These are phyloP conservation scores for Odocoileus virginianus DNA, from an alignment of 2,113 vertebrate genomes.

Conservation along the genomic window DNA sequence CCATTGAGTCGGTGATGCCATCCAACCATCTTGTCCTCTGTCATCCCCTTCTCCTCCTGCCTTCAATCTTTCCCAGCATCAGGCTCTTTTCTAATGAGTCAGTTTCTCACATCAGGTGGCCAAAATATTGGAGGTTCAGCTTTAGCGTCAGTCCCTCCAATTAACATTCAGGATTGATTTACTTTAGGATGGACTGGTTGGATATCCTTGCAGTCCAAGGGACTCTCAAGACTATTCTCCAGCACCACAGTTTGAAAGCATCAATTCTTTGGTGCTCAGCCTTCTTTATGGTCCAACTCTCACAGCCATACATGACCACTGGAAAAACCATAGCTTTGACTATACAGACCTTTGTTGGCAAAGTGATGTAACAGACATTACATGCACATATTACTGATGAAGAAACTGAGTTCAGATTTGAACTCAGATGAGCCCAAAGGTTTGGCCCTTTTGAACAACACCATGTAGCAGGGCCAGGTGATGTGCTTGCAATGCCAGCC, in stretches of 20 bases:
- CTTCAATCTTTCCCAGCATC: background rate
- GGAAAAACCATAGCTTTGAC: background rate
- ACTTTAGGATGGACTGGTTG: background rate
- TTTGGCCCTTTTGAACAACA: background rate
- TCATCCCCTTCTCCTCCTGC: background rate
- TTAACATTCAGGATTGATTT: background rate
- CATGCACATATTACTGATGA: background rate
- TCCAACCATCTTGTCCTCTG: background rate
- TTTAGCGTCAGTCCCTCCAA: background rate
- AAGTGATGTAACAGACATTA: background rate
- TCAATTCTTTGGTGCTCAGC: background rate
- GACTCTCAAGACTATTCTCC: background rate
- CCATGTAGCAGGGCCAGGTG: background rate
- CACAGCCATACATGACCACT: background rate
- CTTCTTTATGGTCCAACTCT: background rate
- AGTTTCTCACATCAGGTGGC: background rate
- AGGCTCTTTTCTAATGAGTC: background rate
- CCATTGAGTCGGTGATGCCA: background rate
- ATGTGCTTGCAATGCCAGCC: fast-evolving
- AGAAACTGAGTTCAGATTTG: background rate
- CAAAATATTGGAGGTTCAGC: background rate
- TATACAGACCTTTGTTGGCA: background rate
- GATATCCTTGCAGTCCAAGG: background rate
- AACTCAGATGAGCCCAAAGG: background rate
- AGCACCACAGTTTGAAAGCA: background rate